Evolutionary conservation across 2,888 invertebrate species (phyloP), one percentile per base, ranked within the genome.

Genomic region (Scaptomyza reducta): DNA sequence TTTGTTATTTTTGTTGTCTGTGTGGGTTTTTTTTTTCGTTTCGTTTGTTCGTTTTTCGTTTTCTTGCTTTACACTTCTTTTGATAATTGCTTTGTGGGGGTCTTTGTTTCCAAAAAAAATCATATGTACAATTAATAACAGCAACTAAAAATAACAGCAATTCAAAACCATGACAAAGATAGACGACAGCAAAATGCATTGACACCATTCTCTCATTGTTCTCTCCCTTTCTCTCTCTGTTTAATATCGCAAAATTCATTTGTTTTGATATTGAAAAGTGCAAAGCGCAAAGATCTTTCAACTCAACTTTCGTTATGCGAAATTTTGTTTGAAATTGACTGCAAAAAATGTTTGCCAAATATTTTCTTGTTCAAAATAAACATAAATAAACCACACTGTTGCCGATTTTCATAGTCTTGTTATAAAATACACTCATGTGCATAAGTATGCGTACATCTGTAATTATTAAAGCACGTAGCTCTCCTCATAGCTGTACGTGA

Each of bases 271-370:
- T 64, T 53, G 22, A 51, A 47, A 56, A 44, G 31, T 33, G 64
- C 46, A 50, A 50, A 54, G 29, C 59, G 16, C 22, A 44, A n/a
- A 31, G 25, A 25, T 40, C 40, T 27, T 25, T 31, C 11, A 9
- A n/a, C 4, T 14, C 2, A 4, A 13, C 6, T 5, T 22, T 13
- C 31, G 3, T 33, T 29, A 11, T 13, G 6, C 3, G 9, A 53
- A 64, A 35, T n/a, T n/a, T n/a, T 51, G 53, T 58, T 58, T 66
- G 54, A 40, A 13, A 56, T 53, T 53, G 46, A 31, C 41, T 41
- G 41, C 38, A 55, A 58, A 77, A 77, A 77, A 80, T 83, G 84
- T 83, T 83, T 80, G 81, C 77, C 77, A 83, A 83, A 77, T 68
- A 69, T 50, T 61, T 60, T 13, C 14, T 7, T 51, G 46, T 16